Evolutionary conservation across 2,888 invertebrate genomes (phyloP), one percentile per base, ranked within the genome.

Genomic region (Asteroscopus sphinx): DNA sequence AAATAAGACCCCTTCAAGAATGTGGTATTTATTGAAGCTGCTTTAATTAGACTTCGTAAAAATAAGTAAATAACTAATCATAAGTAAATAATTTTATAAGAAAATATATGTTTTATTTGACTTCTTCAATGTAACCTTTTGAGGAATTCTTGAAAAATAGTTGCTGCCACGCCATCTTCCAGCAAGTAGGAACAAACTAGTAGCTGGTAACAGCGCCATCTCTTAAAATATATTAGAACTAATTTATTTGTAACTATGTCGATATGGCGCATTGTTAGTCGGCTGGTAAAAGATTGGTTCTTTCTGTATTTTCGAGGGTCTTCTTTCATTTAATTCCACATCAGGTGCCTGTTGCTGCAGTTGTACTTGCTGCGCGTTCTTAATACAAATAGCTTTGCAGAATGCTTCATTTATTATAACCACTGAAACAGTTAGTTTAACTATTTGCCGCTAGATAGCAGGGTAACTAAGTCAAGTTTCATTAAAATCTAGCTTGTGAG

Each of bases 11-110:
- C 26, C 44, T 53, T 64, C 46, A 58, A 26, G 28, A 63, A 60
- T 54, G 53, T 69, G 46, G 77, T 90, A 91, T 90, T 90, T 90
- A 90, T 90, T 84, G 68, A 85, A 85, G 79, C 65, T 83, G 90
- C 90, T 92, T 91, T 91, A 91, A 91, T 85, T 88, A 87, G 83
- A 71, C 67, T 71, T 68, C 77, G 56, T 76, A 65, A 60, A 46
- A 51, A 45, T 68, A 45, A 17, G 17, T 39, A 12, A 41, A 32
- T 36, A 49, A 40, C 26, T 52, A 56, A 28, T 33, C 32, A 6
- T 66, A 63, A 68, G 56, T 56, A 35, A 15, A 26, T 56, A 66
- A 78, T 66, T 21, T 44, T 21, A 13, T 33, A 33, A 9, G 26
- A 46, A 51, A 47, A 40, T 8, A 11, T 59, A 8, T 47, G 71